Evolutionary conservation across 2,888 invertebrate species (phyloP), one percentile per base, ranked within the genome.

Genomic region (Torymus aiolomorphi): DNA sequence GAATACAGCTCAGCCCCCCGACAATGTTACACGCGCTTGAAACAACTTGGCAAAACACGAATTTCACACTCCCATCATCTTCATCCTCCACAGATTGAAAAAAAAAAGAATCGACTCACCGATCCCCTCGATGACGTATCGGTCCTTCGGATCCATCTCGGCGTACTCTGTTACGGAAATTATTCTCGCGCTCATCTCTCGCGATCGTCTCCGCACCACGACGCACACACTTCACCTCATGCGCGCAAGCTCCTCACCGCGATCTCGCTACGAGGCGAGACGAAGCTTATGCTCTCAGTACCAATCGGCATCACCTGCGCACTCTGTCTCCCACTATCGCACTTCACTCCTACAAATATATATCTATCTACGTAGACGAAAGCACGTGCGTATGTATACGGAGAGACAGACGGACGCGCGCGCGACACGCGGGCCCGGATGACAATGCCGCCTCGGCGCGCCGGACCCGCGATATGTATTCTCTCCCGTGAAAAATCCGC

Each of bases 121-220:
- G 79, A 86, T 84, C 65, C 86, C 86, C 67, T 88, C 87, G 67
- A 89, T 85, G 67, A 88, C 85, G 84, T 90, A 89, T 59, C 85
- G 88, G 85, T 90, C 88, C 84, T 88, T 89, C 31, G 88, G 86
- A 83, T 88, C 89, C 89, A 89, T 89, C 77, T 86, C 85, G 31
- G 86, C 83, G 73, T 86, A 83, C 80, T 89, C 87, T 75, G 88
- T 89, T 71, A 87, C 84, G 59, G 87, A 84, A 14, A 67, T 5
- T 76, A 67, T 5, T 76, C 81, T 84, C 70, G 84, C 83, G 73
- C 86, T 88, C 87, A 88, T 88, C 77, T 84, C 72, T 4, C 31
- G 1, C 66, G 18, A 54, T n/a, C 12, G 18, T 13, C 20, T 31
- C 8, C 3, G 3, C 31, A 3, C 31, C n/a, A n/a, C n/a, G n/a